Base-by-base conservation (phyloP, 1,140 invertebrate species). In the Asbolus verrucosus region DNA sequence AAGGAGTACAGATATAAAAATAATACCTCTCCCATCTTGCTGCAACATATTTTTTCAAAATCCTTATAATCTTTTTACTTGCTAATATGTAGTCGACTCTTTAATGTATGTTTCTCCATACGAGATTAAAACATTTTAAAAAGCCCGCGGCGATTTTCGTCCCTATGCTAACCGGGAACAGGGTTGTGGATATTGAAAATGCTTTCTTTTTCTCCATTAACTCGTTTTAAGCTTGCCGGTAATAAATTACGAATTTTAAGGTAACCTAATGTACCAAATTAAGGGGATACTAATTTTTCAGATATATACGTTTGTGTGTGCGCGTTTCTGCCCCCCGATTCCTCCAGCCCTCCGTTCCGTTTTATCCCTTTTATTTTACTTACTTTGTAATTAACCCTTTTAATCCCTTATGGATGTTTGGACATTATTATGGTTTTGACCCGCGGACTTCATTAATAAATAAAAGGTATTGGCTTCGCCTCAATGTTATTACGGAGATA, bases 191-290 rank as follows among this genome's bases (percentile, higher is more conserved):
- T 66, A 69, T 73, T 61, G 67, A 73, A 73, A 70, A 62, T 62
- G 62, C 38, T 67, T 72, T 61, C 70, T 74, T 74, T 69, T 74
- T 69, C 70, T 74, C 59, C 54, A 71, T 65, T 63, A 65, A 62
- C 65, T 67, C 67, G 70, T 72, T 69, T 69, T 59, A 65, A 71
- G 54, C 70, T 70, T 24, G 54, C 60, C 46, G 54, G 70, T 74
- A 74, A 74, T 74, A 74, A 74, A 74, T 74, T 71, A 67, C 73
- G 67, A 67, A 74, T 74, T 74, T 74, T 74, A 74, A 74, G 73
- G 73, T 74, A 74, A 74, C 59, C 67, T 74, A 74, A 72, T 74
- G 73, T 74, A 54, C 63, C 73, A 69, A 74, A 74, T 74, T 74
- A 74, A 74, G 73, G 73, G 73, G 67, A 69, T 74, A 65, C 67